Base-by-base conservation (phyloP, 2,113 vertebrate species). In the Nibea coibor region DNA sequence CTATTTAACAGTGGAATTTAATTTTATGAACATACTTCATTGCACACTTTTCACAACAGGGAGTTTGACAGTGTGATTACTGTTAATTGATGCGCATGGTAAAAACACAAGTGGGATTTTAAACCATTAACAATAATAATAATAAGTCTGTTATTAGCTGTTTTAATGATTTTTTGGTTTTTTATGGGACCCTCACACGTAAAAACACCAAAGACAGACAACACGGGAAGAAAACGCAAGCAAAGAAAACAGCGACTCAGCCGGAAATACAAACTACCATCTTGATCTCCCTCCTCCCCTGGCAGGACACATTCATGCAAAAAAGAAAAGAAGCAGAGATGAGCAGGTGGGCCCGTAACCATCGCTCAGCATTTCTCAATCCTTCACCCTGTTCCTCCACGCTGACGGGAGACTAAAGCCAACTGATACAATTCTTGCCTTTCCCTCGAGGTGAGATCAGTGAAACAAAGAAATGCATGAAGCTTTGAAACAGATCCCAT, bases 241-340 rank as follows among this genome's bases (percentile, higher is more conserved):
- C 91, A 93, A 76, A 84, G 81, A 80, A 80, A 83, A 87, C 86
- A 90, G 74, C 66, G 73, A 86, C 75, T 87, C 77, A 89, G 87
- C 90, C 88, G 86, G 81, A 91, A 92, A 93, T 92, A 91, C 88
- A 92, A 93, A 92, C 79, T 94, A 94, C 94, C 94, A 93, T 95
- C 93, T 91, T 92, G 92, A 88, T 92, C 93, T 88, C 82, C 93
- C 56, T 94, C 93, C n/a, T 95, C 95, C 50, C 14, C 89, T 92
- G 93, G 88, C 79, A 83, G 87, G 83, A 88, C 75, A 78, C 86
- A 92, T 81, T 92, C 92, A 94, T 94, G 94, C 92, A 92, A 92
- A 86, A 84, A 83, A 93, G 72, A 91, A 78, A 92, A 93, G 80
- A 93, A 93, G 92, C 93, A 92, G 31, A 91, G 68, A 85, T 93